These are phyloP conservation scores for Palaemon carinicauda DNA, from an alignment of 1,140 invertebrate genomes.

Conservation along the genomic window DNA sequence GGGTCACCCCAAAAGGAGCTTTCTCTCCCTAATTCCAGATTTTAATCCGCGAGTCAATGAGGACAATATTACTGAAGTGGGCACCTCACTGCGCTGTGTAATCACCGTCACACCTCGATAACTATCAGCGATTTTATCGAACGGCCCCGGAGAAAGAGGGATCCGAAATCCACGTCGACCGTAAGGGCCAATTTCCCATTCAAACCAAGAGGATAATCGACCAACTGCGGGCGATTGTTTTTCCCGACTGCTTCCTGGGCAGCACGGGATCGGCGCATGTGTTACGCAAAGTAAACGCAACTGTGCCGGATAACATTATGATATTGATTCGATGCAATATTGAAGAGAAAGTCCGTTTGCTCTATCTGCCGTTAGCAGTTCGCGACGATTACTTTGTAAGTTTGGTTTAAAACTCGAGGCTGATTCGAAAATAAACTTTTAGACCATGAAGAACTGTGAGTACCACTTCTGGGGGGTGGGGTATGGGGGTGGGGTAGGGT, in stretches of 20 bases:
- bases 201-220: background rate
- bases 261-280: background rate
- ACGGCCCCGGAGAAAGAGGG: slow-evolving; percentile 7
- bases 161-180: background rate
- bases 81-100: slow-evolving; percentile 38
- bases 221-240: background rate
- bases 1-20: background rate
- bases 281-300: slow-evolving; percentile 32
- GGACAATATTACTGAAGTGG: slow-evolving; percentile 31
- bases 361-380: no score
- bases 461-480: no score
- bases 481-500: no score
- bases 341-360: no score
- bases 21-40: background rate
- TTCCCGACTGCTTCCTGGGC: background rate
- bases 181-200: background rate
- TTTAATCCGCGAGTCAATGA: slow-evolving; percentile 34
- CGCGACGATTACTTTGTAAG: no score
- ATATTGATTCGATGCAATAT: slow-evolving; percentile 33
- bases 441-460: no score
- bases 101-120: slow-evolving; percentile 35
- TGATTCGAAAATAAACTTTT: no score
- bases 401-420: no score
- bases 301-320: slow-evolving; percentile 23
- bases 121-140: slow-evolving; percentile 35